Evolutionary conservation across 2,888 invertebrate genomes (phyloP).

Genomic region (Volucella bombylans): DNA sequence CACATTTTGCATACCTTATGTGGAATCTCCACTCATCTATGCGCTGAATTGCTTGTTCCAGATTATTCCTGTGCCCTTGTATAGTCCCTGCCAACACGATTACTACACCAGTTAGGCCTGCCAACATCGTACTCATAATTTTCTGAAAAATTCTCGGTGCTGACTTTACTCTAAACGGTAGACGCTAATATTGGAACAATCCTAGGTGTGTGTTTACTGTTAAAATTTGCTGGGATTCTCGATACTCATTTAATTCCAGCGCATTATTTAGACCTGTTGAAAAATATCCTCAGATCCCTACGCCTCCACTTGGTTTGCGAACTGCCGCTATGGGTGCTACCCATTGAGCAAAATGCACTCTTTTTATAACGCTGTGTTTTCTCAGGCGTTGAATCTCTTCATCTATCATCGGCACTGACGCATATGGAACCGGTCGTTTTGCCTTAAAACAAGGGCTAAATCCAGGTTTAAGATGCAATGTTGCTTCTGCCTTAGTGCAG

Average conservation of each 20-base stretch:
- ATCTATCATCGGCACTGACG: conserved; percentile 60
- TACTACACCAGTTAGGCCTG: conserved; percentile 37
- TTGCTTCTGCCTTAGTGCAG: no score
- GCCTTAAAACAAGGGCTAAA: conserved; percentile 56
- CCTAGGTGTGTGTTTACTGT: conserved; percentile 67
- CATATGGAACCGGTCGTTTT: conserved; percentile 73
- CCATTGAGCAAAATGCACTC: conserved; percentile 72
- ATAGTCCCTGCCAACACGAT: no score
- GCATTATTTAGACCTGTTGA: conserved; percentile 66
- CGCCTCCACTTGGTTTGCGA: conserved; percentile 60
- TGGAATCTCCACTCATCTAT: conserved; percentile 56
- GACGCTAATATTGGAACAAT: conserved; percentile 60
- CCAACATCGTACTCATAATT: conserved; percentile 70
- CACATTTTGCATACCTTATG: conserved; percentile 58
- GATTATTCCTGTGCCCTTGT: no score
- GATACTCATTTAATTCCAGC: conserved; percentile 71
- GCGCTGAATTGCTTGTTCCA: conserved; percentile 33
- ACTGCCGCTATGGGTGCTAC: conserved; percentile 72
- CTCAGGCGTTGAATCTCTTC: conserved; percentile 60
- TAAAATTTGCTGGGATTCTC: conserved; percentile 57
- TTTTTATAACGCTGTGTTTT: conserved; percentile 66
- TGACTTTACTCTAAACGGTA: conserved; percentile 21
- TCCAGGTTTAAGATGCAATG: no score
- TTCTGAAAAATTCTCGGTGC: conserved; percentile 70
- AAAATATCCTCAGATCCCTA: conserved; percentile 74